Base-by-base conservation (phyloP, 1,140 invertebrate genomes). In the Helicoverpa armigera region DNA sequence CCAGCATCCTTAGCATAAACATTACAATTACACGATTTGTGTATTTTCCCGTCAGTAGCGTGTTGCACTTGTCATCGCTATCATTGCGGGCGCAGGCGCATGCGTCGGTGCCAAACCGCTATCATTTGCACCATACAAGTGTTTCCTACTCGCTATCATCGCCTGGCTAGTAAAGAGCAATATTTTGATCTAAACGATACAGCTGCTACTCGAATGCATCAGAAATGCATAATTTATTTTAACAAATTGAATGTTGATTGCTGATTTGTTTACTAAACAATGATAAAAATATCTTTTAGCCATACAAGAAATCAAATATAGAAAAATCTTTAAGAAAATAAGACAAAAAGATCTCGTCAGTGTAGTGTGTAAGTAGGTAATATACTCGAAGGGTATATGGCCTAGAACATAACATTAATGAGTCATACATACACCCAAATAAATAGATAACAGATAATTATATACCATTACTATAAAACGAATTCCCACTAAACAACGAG, bases 141-240 rank as follows among this genome's bases (percentile, higher is more conserved):
- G 58, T 61, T 61, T 29, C 12, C 4, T 31, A 61, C 58, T 61
- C 23, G 1, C 23, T 31, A 23, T 61, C 58, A 61, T 61, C 58
- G 23, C 58, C 23, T 60, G 63, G 50, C 35, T 35, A 69, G 16
- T 7, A 12, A 3, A 10, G 9, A 10, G 63, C 65, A 51, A 69
- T 69, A 69, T 69, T 23, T 69, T 51, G 13, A 69, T 11, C n/a
- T 16, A 50, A 16, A 50, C 35, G 48, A 16, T 50, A 69, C 43
- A 50, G 43, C 65, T 69, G 65, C 5, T 16, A 43, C 31, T 31
- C 3, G n/a, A 67, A 18, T 48, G 11, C 14, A 69, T 69, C 65
- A 69, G 23, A 69, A 43, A 13, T 7, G 35, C n/a, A 69, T n/a
- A 12, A 69, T 50, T 43, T 18, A 69, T 69, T 67, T 5, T 12